Conservation (phyloP, 1,140 invertebrate genomes). For the Apis laboriosa region DNA sequence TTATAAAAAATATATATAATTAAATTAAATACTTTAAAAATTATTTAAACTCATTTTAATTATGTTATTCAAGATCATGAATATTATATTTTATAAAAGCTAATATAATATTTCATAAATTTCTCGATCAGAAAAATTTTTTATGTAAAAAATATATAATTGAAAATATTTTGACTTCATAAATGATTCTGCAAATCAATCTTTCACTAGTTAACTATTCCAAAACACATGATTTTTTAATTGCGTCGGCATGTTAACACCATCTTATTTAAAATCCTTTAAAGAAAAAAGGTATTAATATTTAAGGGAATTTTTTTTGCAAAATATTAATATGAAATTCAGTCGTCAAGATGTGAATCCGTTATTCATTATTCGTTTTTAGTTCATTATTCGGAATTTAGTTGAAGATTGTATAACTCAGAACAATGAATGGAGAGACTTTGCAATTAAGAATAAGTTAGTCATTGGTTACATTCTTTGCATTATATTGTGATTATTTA, state of each 20-base stretch:
- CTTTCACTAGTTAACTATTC: neutral
- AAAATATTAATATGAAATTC: neutral
- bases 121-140: neutral
- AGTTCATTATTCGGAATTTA: too few relatives aligned
- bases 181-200: neutral
- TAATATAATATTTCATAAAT: neutral
- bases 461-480: conserved; percentile 13
- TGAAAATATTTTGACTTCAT: neutral
- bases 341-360: too few relatives aligned
- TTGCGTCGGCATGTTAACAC: neutral
- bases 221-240: neutral
- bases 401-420: conserved; percentile 29
- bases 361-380: neutral
- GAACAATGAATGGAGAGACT: conserved; percentile 24
- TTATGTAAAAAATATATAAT: neutral
- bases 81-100: too few relatives aligned
- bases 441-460: conserved; percentile 23
- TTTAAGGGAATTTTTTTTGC: neutral
- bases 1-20: too few relatives aligned
- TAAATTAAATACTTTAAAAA: too few relatives aligned
- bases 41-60: too few relatives aligned
- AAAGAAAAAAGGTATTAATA: neutral
- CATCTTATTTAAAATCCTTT: too few relatives aligned
- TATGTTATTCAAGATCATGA: too few relatives aligned
- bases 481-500: neutral